These are phyloP conservation scores for Meandrina meandrites DNA, from an alignment of 92 coral and sea anemone genomes.

Conservation along the genomic window DNA sequence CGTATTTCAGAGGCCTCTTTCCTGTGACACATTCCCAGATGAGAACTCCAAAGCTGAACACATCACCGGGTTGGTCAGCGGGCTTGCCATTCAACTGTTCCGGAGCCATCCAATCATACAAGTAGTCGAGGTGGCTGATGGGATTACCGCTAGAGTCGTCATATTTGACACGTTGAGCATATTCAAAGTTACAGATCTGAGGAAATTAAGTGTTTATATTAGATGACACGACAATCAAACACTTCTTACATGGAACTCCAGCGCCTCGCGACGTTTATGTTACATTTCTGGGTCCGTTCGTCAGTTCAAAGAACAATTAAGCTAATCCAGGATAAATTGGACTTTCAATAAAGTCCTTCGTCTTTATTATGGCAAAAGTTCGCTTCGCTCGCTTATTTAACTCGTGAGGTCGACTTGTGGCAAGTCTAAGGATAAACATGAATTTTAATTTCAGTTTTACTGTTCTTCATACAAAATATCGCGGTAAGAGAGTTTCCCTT, in stretches of 20 bases:
- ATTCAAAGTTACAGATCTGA: conserved; percentile 94
- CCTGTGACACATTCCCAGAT: conserved; percentile 86
- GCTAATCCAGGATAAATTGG: too few relatives aligned
- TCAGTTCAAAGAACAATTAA: too few relatives aligned
- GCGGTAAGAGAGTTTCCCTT: too few relatives aligned
- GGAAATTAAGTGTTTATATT: background rate
- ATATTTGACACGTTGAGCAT: conserved; percentile 54
- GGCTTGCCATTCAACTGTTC: conserved; percentile 85
- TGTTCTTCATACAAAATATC: too few relatives aligned
- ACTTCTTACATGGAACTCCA: background rate
- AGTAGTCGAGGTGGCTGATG: conserved; percentile 75
- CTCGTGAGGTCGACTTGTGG: too few relatives aligned
- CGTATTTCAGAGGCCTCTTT: conserved; percentile 62
- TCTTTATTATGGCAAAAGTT: too few relatives aligned
- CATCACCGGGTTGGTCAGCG: conserved; percentile 86
- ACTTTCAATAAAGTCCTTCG: too few relatives aligned
- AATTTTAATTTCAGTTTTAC: too few relatives aligned
- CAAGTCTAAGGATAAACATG: too few relatives aligned
- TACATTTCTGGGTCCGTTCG: too few relatives aligned
- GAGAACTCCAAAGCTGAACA: conserved; percentile 79
- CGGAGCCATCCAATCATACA: conserved; percentile 95
- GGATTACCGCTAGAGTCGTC: conserved; percentile 60
- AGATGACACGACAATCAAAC: background rate
- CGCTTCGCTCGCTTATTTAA: too few relatives aligned
- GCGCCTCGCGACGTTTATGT: too few relatives aligned